These are phyloP conservation scores for Hylyphantes graminicola DNA, from an alignment of 1,140 invertebrate genomes.

Conservation along the genomic window DNA sequence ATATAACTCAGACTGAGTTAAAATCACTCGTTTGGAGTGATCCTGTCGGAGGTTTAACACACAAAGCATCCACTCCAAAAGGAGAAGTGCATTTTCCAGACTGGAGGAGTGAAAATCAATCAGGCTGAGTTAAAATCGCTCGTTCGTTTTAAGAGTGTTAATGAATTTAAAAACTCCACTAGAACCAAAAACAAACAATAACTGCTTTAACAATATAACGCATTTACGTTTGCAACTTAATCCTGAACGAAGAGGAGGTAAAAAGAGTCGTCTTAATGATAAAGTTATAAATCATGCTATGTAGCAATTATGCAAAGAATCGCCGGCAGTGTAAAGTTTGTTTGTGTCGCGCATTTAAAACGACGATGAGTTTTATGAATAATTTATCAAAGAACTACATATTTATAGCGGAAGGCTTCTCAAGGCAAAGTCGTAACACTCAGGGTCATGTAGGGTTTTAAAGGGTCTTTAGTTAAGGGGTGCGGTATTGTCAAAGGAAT, in stretches of 20 bases:
- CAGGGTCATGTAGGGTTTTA: neutral
- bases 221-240: no score
- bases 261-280: constrained; percentile 13
- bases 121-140: no score
- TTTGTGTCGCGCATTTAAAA: neutral
- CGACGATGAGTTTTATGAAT: constrained; percentile 19
- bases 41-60: no score
- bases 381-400: constrained; percentile 1
- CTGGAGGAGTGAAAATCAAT: no score
- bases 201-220: no score
- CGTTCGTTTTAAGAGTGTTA: no score
- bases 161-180: no score
- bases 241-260: constrained; percentile 12
- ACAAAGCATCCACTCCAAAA: no score
- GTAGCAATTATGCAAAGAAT: constrained; percentile 23
- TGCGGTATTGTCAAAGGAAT: neutral
- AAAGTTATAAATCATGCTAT: constrained; percentile 28
- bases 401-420: neutral
- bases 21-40: no score
- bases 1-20: no score
- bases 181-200: no score
- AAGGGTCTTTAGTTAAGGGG: neutral
- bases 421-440: neutral
- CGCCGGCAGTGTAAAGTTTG: neutral
- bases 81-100: no score